Evolutionary conservation across 2,888 invertebrate species (phyloP).

Genomic region (Heliconius sara): DNA sequence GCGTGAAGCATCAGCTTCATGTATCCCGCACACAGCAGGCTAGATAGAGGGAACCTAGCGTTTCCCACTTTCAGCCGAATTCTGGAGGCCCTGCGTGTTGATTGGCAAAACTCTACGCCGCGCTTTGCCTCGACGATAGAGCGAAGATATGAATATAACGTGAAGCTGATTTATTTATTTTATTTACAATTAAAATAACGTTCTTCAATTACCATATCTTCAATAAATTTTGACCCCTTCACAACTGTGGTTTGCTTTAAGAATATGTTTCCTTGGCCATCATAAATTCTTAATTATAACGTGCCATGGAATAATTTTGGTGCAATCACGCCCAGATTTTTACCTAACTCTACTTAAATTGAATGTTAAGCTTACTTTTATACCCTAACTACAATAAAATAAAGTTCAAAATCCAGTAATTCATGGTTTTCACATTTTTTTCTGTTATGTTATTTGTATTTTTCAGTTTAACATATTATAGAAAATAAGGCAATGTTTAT

Average conservation of each 20-base stretch:
- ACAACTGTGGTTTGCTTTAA: background rate
- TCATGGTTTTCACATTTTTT: background rate
- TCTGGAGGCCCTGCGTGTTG: no score
- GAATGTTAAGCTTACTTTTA: background rate
- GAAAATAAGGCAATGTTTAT: background rate
- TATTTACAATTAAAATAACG: background rate
- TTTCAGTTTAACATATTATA: background rate
- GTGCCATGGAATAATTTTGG: slow-evolving; percentile 34
- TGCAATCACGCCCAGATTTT: slow-evolving; percentile 32
- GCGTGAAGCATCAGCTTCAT: no score
- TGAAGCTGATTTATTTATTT: background rate
- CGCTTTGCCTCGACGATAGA: no score
- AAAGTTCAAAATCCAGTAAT: slow-evolving; percentile 7
- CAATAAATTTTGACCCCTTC: slow-evolving; percentile 6
- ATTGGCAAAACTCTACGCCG: no score
- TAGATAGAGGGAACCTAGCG: no score
- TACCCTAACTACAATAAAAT: background rate
- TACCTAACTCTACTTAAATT: slow-evolving; percentile 8
- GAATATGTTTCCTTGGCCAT: background rate
- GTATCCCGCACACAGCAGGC: no score
- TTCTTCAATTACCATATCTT: background rate
- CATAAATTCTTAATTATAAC: slow-evolving; percentile 15
- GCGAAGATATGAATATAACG: background rate
- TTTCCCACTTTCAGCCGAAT: no score
- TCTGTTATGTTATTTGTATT: no score